Conservation (phyloP, 1,140 invertebrate genomes). For the Periplaneta americana region DNA sequence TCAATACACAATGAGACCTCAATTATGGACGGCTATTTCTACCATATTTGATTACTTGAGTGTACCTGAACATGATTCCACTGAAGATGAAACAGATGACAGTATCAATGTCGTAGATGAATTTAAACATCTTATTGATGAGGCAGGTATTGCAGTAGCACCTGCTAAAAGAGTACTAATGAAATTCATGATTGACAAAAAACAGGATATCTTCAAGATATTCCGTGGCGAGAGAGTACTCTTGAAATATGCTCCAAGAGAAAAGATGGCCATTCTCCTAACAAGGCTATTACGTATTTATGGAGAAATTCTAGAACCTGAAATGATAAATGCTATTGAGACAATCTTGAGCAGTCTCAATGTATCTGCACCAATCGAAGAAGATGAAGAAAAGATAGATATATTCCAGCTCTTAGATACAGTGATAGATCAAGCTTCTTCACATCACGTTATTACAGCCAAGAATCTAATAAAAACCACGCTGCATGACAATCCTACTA, state of each 20-base stretch:
- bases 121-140: constrained; percentile 1
- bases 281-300: background rate
- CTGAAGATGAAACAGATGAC: constrained; percentile 1
- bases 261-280: background rate
- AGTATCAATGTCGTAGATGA: background rate
- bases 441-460: background rate
- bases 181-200: background rate
- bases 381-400: background rate
- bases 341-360: background rate
- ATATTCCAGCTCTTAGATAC: background rate
- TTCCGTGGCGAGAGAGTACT: background rate
- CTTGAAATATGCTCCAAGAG: background rate
- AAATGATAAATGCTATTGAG: background rate
- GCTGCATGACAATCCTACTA: background rate
- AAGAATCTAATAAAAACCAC: background rate
- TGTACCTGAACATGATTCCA: background rate
- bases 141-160: background rate
- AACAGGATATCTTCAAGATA: background rate
- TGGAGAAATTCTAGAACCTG: background rate
- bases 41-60: background rate
- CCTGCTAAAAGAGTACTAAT: background rate
- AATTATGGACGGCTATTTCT: background rate
- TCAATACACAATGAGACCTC: background rate
- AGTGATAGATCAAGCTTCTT: background rate
- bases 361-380: background rate